Conservation (phyloP, 2,797 vertebrate genomes). For the Brachyalestes nurse region DNA sequence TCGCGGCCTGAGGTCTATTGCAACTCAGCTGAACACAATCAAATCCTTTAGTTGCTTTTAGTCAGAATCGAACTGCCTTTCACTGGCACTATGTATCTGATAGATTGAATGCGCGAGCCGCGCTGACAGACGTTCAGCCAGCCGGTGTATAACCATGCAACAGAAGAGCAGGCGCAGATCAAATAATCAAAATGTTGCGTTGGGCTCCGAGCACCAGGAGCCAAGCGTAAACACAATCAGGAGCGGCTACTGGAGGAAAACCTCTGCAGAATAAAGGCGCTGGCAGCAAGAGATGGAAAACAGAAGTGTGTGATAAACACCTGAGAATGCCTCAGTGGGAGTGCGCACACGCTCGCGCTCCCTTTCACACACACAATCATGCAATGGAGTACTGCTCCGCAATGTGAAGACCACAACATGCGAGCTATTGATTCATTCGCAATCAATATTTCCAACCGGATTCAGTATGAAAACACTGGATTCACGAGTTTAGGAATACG, state of each 20-base stretch:
- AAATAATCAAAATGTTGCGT: conserved; percentile 42
- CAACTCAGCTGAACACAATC: background rate
- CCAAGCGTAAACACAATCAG: conserved; percentile 46
- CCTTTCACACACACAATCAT: conserved; percentile 29
- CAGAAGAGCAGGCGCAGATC: conserved; percentile 43
- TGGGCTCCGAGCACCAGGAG: conserved; percentile 34
- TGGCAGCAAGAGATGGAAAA: conserved; percentile 57
- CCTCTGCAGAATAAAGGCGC: conserved; percentile 52
- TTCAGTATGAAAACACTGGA: background rate
- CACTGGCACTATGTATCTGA: conserved; percentile 14
- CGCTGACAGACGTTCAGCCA: conserved; percentile 33
- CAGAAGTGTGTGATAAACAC: conserved; percentile 44
- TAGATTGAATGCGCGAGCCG: conserved; percentile 29
- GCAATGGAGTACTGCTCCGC: background rate
- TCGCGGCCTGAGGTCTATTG: background rate
- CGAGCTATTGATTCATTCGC: background rate
- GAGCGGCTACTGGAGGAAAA: conserved; percentile 40
- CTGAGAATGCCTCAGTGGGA: conserved; percentile 44
- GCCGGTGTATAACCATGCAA: conserved; percentile 36
- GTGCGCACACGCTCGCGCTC: background rate
- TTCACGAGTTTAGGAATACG: background rate
- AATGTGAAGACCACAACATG: background rate
- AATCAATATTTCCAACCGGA: background rate
- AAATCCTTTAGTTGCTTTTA: conserved; percentile 11
- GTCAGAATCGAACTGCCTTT: conserved; percentile 16